Conservation (phyloP, 2,888 invertebrate species). For the Agapostemon virescens region DNA sequence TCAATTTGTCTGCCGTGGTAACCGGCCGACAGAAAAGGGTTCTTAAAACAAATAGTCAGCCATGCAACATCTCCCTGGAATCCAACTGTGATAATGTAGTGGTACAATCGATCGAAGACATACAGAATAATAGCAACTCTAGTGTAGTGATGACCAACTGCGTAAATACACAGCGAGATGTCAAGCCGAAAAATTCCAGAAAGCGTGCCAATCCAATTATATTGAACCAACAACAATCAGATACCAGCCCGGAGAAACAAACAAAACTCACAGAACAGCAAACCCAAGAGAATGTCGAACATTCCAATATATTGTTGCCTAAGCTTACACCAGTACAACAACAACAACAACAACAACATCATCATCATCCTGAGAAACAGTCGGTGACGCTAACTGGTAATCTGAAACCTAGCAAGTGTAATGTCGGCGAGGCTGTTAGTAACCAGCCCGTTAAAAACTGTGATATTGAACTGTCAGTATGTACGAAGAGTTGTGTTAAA, state of each 20-base stretch:
- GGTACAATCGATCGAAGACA: slow-evolving; percentile 72
- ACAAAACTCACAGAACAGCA: slow-evolving; percentile 71
- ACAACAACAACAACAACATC: too few species aligned
- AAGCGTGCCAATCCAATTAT: slow-evolving; percentile 74
- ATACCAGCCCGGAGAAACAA: slow-evolving; percentile 78
- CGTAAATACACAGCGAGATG: slow-evolving; percentile 64
- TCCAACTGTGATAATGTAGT: slow-evolving; percentile 79
- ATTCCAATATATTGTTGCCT: slow-evolving; percentile 60
- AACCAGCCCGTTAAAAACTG: slow-evolving; percentile 71
- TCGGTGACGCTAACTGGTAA: slow-evolving; percentile 72
- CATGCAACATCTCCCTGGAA: slow-evolving; percentile 74
- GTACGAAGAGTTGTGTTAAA: slow-evolving; percentile 68
- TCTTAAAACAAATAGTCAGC: slow-evolving; percentile 70
- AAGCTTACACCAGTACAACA: slow-evolving; percentile 66
- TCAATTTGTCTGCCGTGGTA: slow-evolving; percentile 59
- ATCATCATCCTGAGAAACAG: slow-evolving; percentile 65
- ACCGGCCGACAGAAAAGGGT: slow-evolving; percentile 71
- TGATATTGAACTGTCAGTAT: slow-evolving; percentile 67
- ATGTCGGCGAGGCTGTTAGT: slow-evolving; percentile 63
- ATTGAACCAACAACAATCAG: slow-evolving; percentile 66
- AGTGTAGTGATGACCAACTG: slow-evolving; percentile 66
- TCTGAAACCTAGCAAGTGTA: slow-evolving; percentile 69
- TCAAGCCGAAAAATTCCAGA: slow-evolving; percentile 73
- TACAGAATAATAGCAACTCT: slow-evolving; percentile 69
- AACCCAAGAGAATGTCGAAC: slow-evolving; percentile 59